phyloP scores from a whole-genome alignment of 2,113 vertebrate species.

The Carassius auratus region DNA sequence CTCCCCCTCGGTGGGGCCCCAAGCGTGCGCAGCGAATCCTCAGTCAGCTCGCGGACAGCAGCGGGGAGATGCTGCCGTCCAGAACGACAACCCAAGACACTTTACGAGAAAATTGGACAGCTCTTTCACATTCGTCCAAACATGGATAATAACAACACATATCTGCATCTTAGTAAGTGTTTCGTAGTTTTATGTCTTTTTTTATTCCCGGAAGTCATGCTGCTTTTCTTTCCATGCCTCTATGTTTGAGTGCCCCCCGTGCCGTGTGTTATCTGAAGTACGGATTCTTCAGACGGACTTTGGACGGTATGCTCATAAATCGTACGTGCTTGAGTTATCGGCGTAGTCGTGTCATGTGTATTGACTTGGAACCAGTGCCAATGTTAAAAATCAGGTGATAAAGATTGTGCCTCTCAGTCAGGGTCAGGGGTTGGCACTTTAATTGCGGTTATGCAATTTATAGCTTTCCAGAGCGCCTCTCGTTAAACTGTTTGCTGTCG shows the following conservation, averaged over 20 bases:
- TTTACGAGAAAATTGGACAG: conserved; percentile 59
- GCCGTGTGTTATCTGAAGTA: conserved; percentile 35
- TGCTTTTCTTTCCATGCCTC: conserved; percentile 6
- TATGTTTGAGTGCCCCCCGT: neutral
- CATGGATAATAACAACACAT: conserved; percentile 79
- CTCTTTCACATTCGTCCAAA: conserved; percentile 54
- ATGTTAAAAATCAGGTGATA: conserved; percentile 75
- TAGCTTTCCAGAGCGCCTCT: conserved; percentile 67
- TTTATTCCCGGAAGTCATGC: neutral
- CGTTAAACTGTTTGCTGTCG: conserved; percentile 55
- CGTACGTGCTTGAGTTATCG: conserved; percentile 49
- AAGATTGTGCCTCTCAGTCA: conserved; percentile 71
- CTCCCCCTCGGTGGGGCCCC: conserved; percentile 76
- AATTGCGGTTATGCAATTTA: conserved; percentile 82
- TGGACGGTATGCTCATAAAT: conserved; percentile 62
- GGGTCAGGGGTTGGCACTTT: conserved; percentile 84
- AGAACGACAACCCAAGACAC: conserved; percentile 59
- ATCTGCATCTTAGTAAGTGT: conserved; percentile 79
- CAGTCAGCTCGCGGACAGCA: conserved; percentile 72
- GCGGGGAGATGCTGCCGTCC: conserved; percentile 73
- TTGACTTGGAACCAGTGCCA: conserved; percentile 62
- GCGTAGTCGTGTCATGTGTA: conserved; percentile 54
- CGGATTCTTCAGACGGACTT: conserved; percentile 58
- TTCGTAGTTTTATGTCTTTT: neutral
- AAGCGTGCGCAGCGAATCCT: conserved; percentile 69